Percentiles rank a stretch among this genome's conserved stretches.
Evolutionary conservation across 2,113 vertebrate genomes (phyloP).

Genomic region (Cephalophus harveyi): DNA sequence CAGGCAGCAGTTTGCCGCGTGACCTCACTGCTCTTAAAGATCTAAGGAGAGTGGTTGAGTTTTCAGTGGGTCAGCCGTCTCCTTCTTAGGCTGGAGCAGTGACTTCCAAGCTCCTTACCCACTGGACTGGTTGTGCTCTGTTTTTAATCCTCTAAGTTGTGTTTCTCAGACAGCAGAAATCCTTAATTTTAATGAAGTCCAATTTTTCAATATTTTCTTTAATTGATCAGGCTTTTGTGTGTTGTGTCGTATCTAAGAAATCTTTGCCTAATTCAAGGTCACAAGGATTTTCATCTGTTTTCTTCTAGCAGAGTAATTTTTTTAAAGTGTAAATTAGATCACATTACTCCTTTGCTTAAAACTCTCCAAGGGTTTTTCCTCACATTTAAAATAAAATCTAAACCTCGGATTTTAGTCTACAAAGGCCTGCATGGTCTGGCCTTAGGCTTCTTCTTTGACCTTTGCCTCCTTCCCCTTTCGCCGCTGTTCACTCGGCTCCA

Average conservation of each 20-base stretch:
- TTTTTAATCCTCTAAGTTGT: neutral
- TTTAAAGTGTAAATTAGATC: slow-evolving; percentile 26
- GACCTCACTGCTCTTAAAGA: neutral
- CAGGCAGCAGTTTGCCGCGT: neutral
- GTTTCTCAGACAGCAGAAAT: slow-evolving; percentile 6
- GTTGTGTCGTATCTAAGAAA: neutral
- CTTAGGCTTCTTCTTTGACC: neutral
- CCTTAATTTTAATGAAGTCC: slow-evolving; percentile 11
- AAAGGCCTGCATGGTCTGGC: neutral
- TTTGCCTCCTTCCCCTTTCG: neutral
- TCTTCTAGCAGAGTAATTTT: neutral
- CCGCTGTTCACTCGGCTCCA: neutral
- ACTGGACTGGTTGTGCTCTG: neutral
- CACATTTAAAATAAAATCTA: neutral
- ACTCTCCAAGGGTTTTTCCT: neutral
- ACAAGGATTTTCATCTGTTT: neutral
- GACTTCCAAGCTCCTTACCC: neutral
- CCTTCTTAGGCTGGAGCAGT: neutral
- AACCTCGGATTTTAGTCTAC: neutral
- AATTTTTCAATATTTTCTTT: neutral
- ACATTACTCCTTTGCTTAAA: neutral
- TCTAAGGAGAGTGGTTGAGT: neutral
- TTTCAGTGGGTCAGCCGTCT: neutral
- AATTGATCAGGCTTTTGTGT: neutral
- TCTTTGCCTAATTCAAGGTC: slow-evolving; percentile 36